Evolutionary conservation across 2,113 vertebrate species (phyloP).

Genomic region (Jacana jacana): DNA sequence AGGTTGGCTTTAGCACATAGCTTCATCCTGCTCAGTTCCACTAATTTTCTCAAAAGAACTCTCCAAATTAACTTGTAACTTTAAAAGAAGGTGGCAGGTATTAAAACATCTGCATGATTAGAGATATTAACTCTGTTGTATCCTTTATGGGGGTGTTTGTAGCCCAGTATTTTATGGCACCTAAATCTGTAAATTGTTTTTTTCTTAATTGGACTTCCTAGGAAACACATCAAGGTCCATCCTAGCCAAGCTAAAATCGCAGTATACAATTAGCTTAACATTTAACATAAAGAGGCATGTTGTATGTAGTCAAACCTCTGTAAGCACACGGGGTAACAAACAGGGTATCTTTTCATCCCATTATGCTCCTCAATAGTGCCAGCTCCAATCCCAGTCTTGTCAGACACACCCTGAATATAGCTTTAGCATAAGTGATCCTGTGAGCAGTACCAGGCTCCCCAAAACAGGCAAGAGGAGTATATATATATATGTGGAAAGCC

Average conservation of each 20-base stretch:
- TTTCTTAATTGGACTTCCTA: neutral
- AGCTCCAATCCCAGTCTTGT: neutral
- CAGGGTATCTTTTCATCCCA: neutral
- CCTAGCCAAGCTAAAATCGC: neutral
- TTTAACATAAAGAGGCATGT: neutral
- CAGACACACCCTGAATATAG: neutral
- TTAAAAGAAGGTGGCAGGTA: neutral
- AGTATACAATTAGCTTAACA: neutral
- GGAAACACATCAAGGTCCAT: neutral
- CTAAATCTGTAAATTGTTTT: neutral
- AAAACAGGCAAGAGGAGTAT: neutral
- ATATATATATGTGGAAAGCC: neutral
- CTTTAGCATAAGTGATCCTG: neutral
- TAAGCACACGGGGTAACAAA: neutral
- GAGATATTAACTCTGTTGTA: neutral
- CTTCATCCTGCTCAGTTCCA: neutral
- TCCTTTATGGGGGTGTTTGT: neutral
- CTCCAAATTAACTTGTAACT: neutral
- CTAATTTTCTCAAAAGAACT: neutral
- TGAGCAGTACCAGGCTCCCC: conserved; percentile 11
- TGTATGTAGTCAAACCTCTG: neutral
- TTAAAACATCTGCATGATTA: neutral
- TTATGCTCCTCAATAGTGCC: neutral
- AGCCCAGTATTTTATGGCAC: neutral
- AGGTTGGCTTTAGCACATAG: neutral